Evolutionary conservation across 2,797 vertebrate species (phyloP), one percentile per base, ranked within the genome.

Genomic region (Holocentrus rufus): DNA sequence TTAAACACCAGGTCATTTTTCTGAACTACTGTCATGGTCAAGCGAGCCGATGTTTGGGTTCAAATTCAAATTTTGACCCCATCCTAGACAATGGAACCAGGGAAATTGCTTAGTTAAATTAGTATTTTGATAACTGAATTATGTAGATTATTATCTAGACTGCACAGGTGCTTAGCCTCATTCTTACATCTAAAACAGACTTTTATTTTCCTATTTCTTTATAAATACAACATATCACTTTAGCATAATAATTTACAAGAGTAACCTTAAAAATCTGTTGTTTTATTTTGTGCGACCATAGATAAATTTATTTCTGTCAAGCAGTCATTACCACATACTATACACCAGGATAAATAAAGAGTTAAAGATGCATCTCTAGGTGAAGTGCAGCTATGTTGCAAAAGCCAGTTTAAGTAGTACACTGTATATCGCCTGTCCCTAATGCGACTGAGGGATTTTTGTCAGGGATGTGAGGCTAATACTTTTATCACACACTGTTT

Each of bases 321-420:
- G 42, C 47, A 66, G 34, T 75, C 79, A 76, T 25, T 23, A 65
- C n/a, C 46, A 22, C 72, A 79, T 69, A 23, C 71, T 76, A 82
- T 61, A 50, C 53, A 83, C 71, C 50, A 67, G 55, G 67, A 81
- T 27, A 49, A 79, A 76, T 68, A 15, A 77, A 66, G 67, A 60
- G 73, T 81, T 79, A 69, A 70, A 80, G 66, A 60, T 67, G 67
- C 50, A 47, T 46, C 74, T 72, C 54, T 17, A 62, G 46, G 74
- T 72, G 59, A 69, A 76, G 69, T 74, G 46, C 39, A 53, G 68
- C 67, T 1, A 10, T 15, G 23, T 59, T 31, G 65, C 34, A 72
- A 80, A 67, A 61, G 76, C 66, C 66, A 64, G 46, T 64, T 78
- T 57, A 47, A 50, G 50, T 53, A 14, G 56, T 57, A 49, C 25